Evolutionary conservation across 1,140 invertebrate genomes (phyloP).

Genomic region (Conopomorpha cramerella): DNA sequence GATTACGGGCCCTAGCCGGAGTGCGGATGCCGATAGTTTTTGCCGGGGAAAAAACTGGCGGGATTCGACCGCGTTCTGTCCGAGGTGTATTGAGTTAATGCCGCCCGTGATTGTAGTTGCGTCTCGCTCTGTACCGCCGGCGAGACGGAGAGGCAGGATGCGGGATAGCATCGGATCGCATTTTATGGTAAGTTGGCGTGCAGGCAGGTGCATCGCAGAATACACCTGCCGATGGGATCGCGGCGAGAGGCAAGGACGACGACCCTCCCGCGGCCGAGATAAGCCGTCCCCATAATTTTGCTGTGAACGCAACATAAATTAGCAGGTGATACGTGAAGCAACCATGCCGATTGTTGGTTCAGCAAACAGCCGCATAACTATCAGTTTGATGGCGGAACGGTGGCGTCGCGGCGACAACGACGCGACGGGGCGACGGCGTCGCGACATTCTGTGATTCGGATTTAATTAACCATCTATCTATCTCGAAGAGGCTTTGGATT

Average conservation of each 20-base stretch:
- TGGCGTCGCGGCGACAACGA: constrained; percentile 9
- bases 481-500: not conserved
- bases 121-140: not conserved
- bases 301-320: constrained; percentile 35
- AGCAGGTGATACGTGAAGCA: constrained; percentile 34
- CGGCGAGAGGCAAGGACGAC: constrained; percentile 23
- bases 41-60: not conserved
- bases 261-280: constrained; percentile 18
- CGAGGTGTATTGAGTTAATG: not conserved
- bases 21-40: constrained; percentile 2
- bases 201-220: constrained; percentile 44
- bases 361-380: constrained; percentile 11
- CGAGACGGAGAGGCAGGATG: constrained; percentile 23
- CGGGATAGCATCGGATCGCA: constrained; percentile 39
- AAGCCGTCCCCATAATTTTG: constrained; percentile 31
- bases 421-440: constrained; percentile 4
- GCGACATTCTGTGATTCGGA: constrained; percentile 3
- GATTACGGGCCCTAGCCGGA: not conserved
- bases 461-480: not conserved
- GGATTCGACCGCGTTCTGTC: constrained; percentile 1
- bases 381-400: constrained; percentile 14
- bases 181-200: constrained; percentile 48
- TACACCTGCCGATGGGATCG: constrained; percentile 43
- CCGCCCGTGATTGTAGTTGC: not conserved
- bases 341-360: constrained; percentile 13